Base-by-base conservation (phyloP, 1,140 invertebrate genomes). In the Hermatobates lingyangjiaoensis region DNA sequence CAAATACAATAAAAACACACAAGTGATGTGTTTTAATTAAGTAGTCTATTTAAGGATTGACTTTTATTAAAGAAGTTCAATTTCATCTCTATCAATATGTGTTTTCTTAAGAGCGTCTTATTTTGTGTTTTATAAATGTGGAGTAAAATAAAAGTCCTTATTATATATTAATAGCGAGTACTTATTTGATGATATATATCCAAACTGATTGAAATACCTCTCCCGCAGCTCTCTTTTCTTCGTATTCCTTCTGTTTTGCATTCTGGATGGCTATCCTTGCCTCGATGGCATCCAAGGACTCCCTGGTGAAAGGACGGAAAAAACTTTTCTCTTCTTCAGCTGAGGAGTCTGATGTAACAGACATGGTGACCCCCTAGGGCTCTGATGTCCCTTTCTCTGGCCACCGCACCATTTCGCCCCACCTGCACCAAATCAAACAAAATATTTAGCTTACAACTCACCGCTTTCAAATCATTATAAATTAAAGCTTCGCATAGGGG, bases 291-390 rank as follows among this genome's bases (percentile, higher is more conserved):
- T 83, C 80, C 70, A 94, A 75, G 71, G 90, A 93, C 74, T 95
- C 90, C 72, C 89, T 78, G 67, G 91, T 95, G 77, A 95, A 95
- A 74, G 88, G 89, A 80, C 84, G 83, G 84, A 95, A 96, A 79
- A 87, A 77, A 74, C 83, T 83, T 74, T 79, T 81, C 80, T 87
- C 84, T 83, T 89, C 83, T 80, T 85, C 83, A 77, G 81, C 83
- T 76, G 81, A 74, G 73, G 81, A 83, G 76, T 81, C 79, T 76
- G 79, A 86, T 77, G 79, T 79, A 75, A 83, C 81, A 79, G 81
- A 87, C 83, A 87, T 87, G 63, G 66, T 60, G 52, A 44, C 26
- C 20, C 30, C 25, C 28, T 15, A 25, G 40, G 30, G 21, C 50
- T 18, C 28, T n/a, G 27, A 40, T 27, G 20, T 44, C 45, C 39